Conservation (phyloP, 1,140 invertebrate genomes). For the Pseudomyrmex gracilis region DNA sequence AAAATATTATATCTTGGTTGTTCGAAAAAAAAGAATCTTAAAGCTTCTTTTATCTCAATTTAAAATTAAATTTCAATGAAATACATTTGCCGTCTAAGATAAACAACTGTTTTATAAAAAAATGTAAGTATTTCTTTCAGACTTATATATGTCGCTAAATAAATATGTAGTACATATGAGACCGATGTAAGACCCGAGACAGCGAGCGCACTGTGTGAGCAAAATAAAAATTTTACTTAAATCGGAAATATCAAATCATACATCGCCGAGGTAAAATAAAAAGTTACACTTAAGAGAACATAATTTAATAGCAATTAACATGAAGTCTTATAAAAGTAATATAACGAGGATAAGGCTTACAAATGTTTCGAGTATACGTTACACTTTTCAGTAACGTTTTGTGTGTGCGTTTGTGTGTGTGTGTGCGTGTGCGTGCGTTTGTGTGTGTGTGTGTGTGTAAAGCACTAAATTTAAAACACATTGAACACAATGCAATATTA, state of each 20-base stretch:
- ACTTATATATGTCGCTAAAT: background rate
- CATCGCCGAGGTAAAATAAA: constrained; percentile 24
- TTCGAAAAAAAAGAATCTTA: background rate
- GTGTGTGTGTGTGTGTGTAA: too few relatives aligned
- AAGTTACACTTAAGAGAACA: constrained; percentile 8
- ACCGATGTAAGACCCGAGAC: constrained; percentile 26
- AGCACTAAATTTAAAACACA: constrained; percentile 5
- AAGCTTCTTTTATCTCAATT: background rate
- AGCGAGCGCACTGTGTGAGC: constrained; percentile 13
- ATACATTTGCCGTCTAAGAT: background rate
- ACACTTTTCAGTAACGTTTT: background rate
- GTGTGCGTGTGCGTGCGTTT: too few relatives aligned
- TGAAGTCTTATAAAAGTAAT: constrained; percentile 32
- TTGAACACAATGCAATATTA: constrained; percentile 47
- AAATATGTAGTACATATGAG: constrained; percentile 41
- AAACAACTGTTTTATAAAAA: constrained; percentile 5
- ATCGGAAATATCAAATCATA: constrained; percentile 50
- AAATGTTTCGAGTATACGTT: background rate
- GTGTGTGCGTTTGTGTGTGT: too few relatives aligned
- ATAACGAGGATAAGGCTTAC: constrained; percentile 4
- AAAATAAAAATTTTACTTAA: constrained; percentile 42
- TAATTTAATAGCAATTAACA: constrained; percentile 31
- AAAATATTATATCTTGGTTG: too few relatives aligned
- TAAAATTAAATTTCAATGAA: too few relatives aligned
- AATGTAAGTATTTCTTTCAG: background rate